Conservation (phyloP, 1,140 invertebrate species). For the Ridgeia piscesae region DNA sequence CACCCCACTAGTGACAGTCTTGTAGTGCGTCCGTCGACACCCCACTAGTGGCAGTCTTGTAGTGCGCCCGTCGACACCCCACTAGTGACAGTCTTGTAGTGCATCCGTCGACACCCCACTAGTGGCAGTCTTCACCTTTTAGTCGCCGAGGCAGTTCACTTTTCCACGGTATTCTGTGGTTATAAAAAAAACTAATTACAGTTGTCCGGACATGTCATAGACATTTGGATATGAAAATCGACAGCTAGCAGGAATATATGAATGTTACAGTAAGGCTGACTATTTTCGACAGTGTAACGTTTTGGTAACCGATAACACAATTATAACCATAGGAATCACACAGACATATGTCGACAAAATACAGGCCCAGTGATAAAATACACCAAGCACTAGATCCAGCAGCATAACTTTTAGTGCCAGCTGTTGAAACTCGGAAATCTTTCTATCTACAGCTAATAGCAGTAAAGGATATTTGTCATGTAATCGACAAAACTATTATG, state of each 20-base stretch:
- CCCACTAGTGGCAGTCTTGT: neutral
- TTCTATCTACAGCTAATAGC: too few relatives aligned
- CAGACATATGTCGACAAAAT: neutral
- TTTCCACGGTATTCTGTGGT: neutral
- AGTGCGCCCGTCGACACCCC: neutral
- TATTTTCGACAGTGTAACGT: neutral
- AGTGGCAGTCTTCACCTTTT: neutral
- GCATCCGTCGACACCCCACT: neutral
- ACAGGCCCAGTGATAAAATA: neutral
- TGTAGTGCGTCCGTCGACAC: neutral
- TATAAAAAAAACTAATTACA: neutral
- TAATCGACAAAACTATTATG: too few relatives aligned
- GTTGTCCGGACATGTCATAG: neutral
- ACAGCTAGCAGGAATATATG: neutral
- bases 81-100: neutral
- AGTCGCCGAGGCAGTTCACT: neutral
- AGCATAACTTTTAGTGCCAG: neutral
- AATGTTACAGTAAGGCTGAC: neutral
- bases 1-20: neutral
- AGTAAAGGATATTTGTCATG: too few relatives aligned
- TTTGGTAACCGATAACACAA: neutral
- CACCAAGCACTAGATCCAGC: neutral
- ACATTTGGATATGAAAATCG: neutral
- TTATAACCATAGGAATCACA: neutral
- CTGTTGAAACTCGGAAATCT: too few relatives aligned